Evolutionary conservation across 2,888 invertebrate genomes (phyloP).

Genomic region (Diogma glabrata): DNA sequence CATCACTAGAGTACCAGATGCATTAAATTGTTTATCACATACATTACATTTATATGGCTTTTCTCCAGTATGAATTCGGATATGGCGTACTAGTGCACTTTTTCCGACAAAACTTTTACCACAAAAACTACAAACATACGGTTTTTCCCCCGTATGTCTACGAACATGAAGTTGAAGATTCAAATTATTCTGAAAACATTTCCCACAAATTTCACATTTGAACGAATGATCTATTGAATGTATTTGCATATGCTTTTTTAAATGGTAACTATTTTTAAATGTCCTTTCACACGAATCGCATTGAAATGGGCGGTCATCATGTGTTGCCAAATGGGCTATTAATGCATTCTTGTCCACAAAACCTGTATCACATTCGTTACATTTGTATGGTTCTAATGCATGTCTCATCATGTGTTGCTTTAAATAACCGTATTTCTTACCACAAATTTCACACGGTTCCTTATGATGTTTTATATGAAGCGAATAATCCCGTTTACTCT

Average conservation of each 20-base stretch:
- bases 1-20: neutral
- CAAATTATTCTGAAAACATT: neutral
- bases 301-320: neutral
- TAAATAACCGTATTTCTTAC: neutral
- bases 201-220: slow-evolving; percentile 4
- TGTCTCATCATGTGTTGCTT: neutral
- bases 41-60: neutral
- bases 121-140: neutral
- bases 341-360: neutral
- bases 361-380: neutral
- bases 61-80: neutral
- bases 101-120: neutral
- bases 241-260: neutral
- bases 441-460: neutral
- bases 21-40: neutral
- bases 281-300: neutral
- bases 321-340: neutral
- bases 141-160: slow-evolving; percentile 1
- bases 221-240: neutral
- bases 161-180: neutral
- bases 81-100: neutral
- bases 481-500: no score
- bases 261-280: neutral
- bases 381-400: neutral
- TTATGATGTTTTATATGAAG: no score